These are phyloP conservation scores for Pontoporia blainvillei DNA, from an alignment of 2,113 vertebrate genomes.

Conservation along the genomic window DNA sequence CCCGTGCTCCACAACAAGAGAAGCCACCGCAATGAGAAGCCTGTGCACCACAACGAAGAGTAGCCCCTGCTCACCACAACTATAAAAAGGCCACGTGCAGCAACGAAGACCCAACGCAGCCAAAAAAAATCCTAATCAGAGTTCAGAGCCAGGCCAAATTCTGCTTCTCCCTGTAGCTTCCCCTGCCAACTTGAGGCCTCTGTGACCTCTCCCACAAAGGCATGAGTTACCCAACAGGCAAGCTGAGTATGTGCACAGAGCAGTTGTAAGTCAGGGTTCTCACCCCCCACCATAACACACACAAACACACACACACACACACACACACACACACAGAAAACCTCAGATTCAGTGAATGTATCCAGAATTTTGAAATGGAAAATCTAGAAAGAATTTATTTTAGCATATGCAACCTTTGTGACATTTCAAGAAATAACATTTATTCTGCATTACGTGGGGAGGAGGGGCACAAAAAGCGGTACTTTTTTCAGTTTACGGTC, in stretches of 20 bases:
- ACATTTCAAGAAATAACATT: constrained; percentile 10
- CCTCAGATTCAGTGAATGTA: not conserved
- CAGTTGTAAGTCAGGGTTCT: not conserved
- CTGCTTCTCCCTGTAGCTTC: not conserved
- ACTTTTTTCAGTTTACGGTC: not conserved
- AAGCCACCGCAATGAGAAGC: no score
- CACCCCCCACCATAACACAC: not conserved
- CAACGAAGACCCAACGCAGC: no score
- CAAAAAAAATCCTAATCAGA: not conserved
- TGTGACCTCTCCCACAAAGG: not conserved
- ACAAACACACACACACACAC: not conserved
- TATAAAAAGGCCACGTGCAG: no score
- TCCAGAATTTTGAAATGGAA: not conserved
- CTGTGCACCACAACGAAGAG: no score
- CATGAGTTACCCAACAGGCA: not conserved
- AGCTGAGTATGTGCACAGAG: not conserved
- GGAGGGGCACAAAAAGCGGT: not conserved
- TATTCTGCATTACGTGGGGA: not conserved
- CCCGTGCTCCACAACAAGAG: no score
- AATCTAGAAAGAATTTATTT: not conserved
- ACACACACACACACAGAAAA: not conserved
- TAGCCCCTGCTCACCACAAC: no score
- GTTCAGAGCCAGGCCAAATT: not conserved
- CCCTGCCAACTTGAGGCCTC: not conserved
- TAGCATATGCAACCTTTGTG: not conserved